Base-by-base conservation (phyloP, 2,797 vertebrate genomes). In the Gallinago nigripennis region DNA sequence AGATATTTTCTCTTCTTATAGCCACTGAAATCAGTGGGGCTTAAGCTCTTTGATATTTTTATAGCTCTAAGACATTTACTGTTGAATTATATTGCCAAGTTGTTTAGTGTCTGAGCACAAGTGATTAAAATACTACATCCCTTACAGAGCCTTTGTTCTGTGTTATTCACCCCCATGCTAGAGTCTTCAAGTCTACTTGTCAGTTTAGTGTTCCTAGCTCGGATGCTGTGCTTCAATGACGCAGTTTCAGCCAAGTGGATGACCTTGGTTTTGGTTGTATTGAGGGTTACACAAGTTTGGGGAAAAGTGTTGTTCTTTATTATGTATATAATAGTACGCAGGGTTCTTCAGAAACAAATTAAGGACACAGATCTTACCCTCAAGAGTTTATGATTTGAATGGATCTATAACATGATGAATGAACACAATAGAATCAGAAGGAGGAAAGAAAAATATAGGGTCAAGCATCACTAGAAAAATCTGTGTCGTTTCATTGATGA, bases 301-400 rank as follows among this genome's bases (percentile, higher is more conserved):
- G 43, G 41, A 27, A 79, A 93, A 75, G 28, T 64, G 15, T 9
- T 60, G 25, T n/a, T 77, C 20, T 85, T 92, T 92, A 39, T 78
- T 94, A 81, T 61, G 41, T 65, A 7, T 78, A 61, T 93, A 54
- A 72, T 63, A 78, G 37, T 72, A 87, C 5, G 3, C 68, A 57
- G 30, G 56, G 37, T 43, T 88, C 57, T 95, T 93, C 91, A 85
- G 76, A 87, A 89, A 89, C 37, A 92, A 92, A 92, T 93, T 93
- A 93, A 94, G 50, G 69, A 78, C 90, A 91, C 77, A 82, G 88
- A 88, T 86, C 68, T 92, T 92, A 84, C 90, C 64, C 94, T 88
- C 78, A 94, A 91, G 81, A 91, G 81, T 95, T 96, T 95, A 95
- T 96, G 86, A 95, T 95, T 95, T 95, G 84, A 96, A 81, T 93